phyloP scores from a whole-genome alignment of 53 echinoderm and acorn worm genomes.

The Echinarachnius parma region DNA sequence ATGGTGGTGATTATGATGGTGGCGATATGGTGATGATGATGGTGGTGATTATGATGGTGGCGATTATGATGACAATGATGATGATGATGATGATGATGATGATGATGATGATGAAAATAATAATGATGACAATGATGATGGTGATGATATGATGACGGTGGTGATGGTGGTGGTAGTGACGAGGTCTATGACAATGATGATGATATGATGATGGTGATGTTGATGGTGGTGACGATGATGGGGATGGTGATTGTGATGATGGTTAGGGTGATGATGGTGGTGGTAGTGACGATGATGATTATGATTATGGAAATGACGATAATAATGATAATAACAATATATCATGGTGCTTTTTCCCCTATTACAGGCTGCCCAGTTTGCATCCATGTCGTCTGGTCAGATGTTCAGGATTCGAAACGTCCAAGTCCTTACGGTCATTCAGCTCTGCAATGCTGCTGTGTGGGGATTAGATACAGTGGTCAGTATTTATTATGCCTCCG shows the following conservation, averaged over 20 bases:
- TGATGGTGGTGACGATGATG: not conserved
- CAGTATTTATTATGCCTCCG: no score
- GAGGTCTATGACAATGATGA: not conserved
- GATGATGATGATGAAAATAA: not conserved
- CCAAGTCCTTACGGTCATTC: conserved; percentile 47
- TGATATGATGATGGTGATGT: not conserved
- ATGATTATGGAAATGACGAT: not conserved
- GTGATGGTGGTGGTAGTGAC: not conserved
- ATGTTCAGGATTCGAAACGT: conserved; percentile 54
- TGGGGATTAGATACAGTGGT: conserved; percentile 15
- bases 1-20: not conserved
- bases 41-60: not conserved
- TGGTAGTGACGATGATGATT: not conserved
- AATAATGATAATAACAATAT: not conserved
- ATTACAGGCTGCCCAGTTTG: conserved; percentile 76
- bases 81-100: not conserved
- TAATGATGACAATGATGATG: not conserved
- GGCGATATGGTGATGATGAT: not conserved
- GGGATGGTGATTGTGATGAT: not conserved
- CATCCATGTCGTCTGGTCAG: conserved; percentile 78
- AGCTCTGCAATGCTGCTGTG: conserved; percentile 8
- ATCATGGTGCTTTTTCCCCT: not conserved
- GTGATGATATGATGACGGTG: not conserved
- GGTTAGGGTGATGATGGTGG: not conserved
- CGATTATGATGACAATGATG: not conserved